A percentile compares a stretch with the other conserved stretches of the same genome.
Evolutionary conservation across 2,888 invertebrate species (phyloP).

Genomic region (Pseudoips prasinana): DNA sequence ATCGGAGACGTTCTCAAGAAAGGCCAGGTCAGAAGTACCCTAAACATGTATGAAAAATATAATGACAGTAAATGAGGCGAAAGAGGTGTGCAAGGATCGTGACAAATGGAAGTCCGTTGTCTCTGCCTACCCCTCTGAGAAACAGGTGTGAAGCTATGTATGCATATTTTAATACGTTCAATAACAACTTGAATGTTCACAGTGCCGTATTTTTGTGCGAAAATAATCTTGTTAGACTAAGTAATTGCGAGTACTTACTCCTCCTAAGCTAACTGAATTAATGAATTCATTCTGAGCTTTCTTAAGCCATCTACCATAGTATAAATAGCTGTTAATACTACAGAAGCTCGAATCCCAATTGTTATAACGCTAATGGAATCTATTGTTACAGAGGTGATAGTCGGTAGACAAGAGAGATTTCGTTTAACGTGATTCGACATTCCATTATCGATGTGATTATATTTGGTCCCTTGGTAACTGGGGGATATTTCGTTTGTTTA

Average conservation of each 20-base stretch:
- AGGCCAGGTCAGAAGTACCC: no score
- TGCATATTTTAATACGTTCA: no score
- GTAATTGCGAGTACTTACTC: not conserved
- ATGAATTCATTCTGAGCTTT: conserved; percentile 24
- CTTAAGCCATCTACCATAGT: conserved; percentile 25
- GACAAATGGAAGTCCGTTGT: no score
- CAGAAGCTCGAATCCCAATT: conserved; percentile 32
- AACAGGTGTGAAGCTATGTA: no score
- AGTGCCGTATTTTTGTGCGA: no score
- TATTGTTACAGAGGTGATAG: conserved; percentile 44
- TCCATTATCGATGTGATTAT: conserved; percentile 40
- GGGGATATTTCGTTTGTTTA: conserved; percentile 18
- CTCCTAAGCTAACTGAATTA: conserved; percentile 8
- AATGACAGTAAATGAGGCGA: no score
- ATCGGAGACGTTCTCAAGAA: no score
- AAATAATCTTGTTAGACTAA: no score
- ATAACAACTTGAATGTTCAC: no score
- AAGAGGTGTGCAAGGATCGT: no score
- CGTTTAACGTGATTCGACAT: conserved; percentile 38
- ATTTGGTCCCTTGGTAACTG: conserved; percentile 24
- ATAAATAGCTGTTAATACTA: conserved; percentile 35
- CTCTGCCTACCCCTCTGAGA: no score
- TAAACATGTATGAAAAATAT: no score
- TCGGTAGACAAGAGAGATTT: conserved; percentile 32
- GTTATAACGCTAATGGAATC: conserved; percentile 48